Percentiles rank a stretch among this genome's conserved stretches.
These are phyloP conservation scores for Pseudomugil gertrudae DNA, from an alignment of 2,797 vertebrate species.

Conservation along the genomic window DNA sequence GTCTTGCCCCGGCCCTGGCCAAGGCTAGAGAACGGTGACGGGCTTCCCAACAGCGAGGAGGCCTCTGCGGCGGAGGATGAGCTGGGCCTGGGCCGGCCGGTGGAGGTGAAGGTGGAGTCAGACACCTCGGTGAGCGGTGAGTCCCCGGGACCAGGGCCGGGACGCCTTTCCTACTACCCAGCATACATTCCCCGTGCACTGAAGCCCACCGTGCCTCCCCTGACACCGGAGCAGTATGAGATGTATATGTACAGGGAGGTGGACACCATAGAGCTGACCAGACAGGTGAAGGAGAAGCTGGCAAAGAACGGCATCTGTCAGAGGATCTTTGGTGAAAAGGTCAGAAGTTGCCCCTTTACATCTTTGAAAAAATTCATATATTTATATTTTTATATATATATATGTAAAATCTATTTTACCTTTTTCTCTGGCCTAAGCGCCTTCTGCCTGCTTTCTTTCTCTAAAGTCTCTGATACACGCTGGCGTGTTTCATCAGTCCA, in stretches of 20 bases:
- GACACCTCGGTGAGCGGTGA: constrained; percentile 77
- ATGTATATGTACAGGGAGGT: constrained; percentile 99
- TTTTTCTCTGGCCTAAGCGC: constrained; percentile 4
- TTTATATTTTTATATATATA: neutral
- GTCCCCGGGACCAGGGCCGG: constrained; percentile 61
- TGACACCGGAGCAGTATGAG: constrained; percentile 98
- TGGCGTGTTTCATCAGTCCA: neutral
- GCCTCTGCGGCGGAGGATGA: constrained; percentile 83
- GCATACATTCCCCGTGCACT: constrained; percentile 91
- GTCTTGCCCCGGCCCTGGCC: constrained; percentile 86
- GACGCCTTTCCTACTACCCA: constrained; percentile 89
- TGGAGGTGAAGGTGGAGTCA: constrained; percentile 89
- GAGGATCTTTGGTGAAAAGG: constrained; percentile 99
- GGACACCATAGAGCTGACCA: constrained; percentile 94
- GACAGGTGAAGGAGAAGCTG: constrained; percentile 98
- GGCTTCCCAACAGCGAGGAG: constrained; percentile 85
- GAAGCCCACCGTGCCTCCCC: constrained; percentile 93
- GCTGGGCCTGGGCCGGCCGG: constrained; percentile 71
- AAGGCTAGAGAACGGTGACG: constrained; percentile 82
- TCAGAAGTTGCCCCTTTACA: constrained; percentile 54
- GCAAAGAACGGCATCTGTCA: constrained; percentile 99
- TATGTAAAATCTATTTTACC: neutral
- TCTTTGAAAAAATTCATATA: neutral
- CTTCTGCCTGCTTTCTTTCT: neutral
- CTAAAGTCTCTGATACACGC: constrained; percentile 8